Base-by-base conservation (phyloP, 2,113 vertebrate genomes). In the Myanophis thanlyinensis region DNA sequence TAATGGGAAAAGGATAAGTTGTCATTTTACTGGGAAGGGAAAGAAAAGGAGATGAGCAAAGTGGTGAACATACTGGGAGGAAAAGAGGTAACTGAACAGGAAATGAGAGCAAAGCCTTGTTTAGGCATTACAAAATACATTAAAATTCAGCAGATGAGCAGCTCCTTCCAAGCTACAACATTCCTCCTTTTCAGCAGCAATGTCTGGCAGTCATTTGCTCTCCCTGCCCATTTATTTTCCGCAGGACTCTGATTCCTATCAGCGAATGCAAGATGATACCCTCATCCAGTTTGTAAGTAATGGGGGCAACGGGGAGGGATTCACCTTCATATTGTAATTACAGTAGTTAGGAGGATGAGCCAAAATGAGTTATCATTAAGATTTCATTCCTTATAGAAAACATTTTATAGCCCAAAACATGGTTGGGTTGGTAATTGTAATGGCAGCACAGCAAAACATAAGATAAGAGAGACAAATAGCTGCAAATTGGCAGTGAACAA, bases 401-500 rank as follows among this genome's bases (percentile, higher is more conserved):
- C 35, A 80, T 80, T 80, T 44, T 20, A 9, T 44, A 80, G 73
- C 73, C 35, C 73, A 80, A 44, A 80, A 80, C 73, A 44, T 80
- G 18, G 35, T 80, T 22, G 35, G 22, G 18, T 35, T 80, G 67
- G 13, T 80, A 80, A 80, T 44, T 80, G 73, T 80, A 44, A 80
- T 3, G 18, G 73, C 73, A 80, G 18, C 73, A 80, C 54, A 54
- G 40, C 67, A 85, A 92, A 30, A 30, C 51, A 84, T 35, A 27
- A 48, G 30, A 13, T 35, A 47, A 52, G 40, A 27, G 51, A 85
- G 35, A 85, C 18, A 35, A 27, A 30, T 67, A 89, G 51, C 48
- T 73, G 88, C 30, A 93, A 92, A 47, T 27, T 90, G 85, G 84
- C 18, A 15, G 44, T 62, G 46, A 93, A 86, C 53, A 90, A 90